Conservation (phyloP, 2,888 invertebrate genomes). For the Ectemnius lituratus region DNA sequence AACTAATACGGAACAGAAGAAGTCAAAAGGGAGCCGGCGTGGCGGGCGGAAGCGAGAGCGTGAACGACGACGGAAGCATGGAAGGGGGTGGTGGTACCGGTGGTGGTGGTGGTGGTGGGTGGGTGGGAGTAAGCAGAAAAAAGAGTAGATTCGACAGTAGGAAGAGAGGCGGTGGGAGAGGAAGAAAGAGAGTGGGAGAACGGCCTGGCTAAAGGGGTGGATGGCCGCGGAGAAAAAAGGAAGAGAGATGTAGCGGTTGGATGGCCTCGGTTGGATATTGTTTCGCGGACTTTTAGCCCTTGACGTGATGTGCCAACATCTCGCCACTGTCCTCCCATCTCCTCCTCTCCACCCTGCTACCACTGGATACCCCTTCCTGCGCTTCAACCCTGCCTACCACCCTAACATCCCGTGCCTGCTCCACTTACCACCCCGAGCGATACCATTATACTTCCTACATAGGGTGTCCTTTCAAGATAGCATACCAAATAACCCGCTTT, state of each 20-base stretch:
- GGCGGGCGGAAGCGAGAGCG: constrained; percentile 25
- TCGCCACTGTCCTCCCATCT: constrained; percentile 39
- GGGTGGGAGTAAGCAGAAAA: neutral
- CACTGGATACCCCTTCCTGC: too few relatives aligned
- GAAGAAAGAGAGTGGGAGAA: constrained; percentile 33
- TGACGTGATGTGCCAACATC: constrained; percentile 61
- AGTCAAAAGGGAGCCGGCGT: constrained; percentile 27
- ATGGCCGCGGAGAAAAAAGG: constrained; percentile 10
- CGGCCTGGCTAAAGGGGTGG: neutral
- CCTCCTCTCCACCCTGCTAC: neutral
- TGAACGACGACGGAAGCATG: constrained; percentile 27
- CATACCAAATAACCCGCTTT: too few relatives aligned
- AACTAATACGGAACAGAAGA: constrained; percentile 72
- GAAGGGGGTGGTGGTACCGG: neutral
- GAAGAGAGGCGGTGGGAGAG: constrained; percentile 34
- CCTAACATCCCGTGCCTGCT: too few relatives aligned
- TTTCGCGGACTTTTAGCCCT: constrained; percentile 71
- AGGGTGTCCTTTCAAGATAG: too few relatives aligned
- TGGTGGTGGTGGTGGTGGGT: too few relatives aligned
- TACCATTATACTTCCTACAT: too few relatives aligned
- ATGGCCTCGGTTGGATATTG: constrained; percentile 67
- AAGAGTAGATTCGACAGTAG: constrained; percentile 10
- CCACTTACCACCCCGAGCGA: neutral
- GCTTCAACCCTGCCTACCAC: too few relatives aligned
- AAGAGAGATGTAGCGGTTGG: constrained; percentile 43